Base-by-base conservation (phyloP, 2,797 vertebrate genomes). In the Xiphophorus birchmanni region DNA sequence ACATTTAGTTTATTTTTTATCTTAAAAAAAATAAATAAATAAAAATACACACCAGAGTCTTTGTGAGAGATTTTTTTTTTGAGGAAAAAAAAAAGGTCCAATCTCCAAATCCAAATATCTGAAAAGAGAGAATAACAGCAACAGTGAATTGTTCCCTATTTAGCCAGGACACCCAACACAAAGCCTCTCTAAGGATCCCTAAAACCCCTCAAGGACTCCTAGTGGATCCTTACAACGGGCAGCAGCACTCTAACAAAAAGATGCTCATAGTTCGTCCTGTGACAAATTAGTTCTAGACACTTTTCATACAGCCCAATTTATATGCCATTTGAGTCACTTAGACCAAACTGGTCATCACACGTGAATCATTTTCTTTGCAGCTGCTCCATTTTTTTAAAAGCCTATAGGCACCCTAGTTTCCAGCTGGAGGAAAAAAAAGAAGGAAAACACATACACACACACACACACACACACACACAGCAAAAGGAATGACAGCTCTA, bases 181-280 rank as follows among this genome's bases (percentile, higher is more conserved):
- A 83, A 83, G 74, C 73, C 11, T 23, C 35, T 76, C 67, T 29
- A 67, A 82, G 67, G 63, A 84, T 52, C 76, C 50, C 60, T 4
- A 40, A 72, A 79, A 74, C 72, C 40, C 83, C 50, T 83, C 50
- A 23, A 81, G 52, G 80, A 80, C 78, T 74, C 65, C 67, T 10
- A 15, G 48, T 32, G 77, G 80, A 83, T 58, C 72, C 65, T 75
- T 72, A 81, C 82, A 81, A 83, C 45, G 73, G 72, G 4, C 76
- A 45, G 23, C 76, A 45, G 56, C 3, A 15, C 80, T 89, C 85
- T 75, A 37, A 86, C 84, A 86, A 83, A 84, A 83, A 84, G 54
- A 88, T 81, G 95, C 94, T 91, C 93, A 81, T 58, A 81, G n/a
- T 89, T 94, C 69, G 86, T 87, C 82, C 80, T 82, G 79, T 75